These are phyloP conservation scores for Acropternis orthonyx DNA, from an alignment of 2,797 vertebrate genomes.

Conservation along the genomic window DNA sequence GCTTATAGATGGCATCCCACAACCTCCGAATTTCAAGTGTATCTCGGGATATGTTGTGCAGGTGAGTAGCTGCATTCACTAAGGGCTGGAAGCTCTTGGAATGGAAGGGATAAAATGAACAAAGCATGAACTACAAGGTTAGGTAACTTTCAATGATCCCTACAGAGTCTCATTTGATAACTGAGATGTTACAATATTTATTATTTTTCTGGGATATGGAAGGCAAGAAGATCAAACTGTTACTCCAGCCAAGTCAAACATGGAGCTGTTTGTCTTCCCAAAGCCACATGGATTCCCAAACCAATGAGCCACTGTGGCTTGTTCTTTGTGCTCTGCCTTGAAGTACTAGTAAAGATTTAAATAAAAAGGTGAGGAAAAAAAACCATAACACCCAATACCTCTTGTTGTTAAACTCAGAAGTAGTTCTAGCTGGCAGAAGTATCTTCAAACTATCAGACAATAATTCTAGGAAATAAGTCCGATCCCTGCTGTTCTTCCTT, in stretches of 20 bases:
- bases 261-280: neutral
- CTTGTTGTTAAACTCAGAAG: constrained; percentile 9
- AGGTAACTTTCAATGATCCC: neutral
- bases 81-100: neutral
- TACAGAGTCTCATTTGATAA: neutral
- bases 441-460: constrained; percentile 19
- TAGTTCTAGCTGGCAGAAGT: neutral
- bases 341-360: neutral
- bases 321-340: neutral
- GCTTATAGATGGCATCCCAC: constrained; percentile 82
- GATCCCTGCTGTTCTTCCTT: constrained; percentile 54
- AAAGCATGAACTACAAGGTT: neutral
- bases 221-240: neutral
- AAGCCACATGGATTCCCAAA: neutral
- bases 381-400: neutral
- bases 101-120: neutral
- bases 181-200: neutral
- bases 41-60: constrained; percentile 87
- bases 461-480: constrained; percentile 62
- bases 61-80: constrained; percentile 64
- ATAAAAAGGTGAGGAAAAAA: neutral
- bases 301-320: neutral
- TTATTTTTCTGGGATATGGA: neutral
- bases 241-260: neutral
- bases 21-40: constrained; percentile 85